Base-by-base conservation (phyloP, 2,797 vertebrate species). In the Philypnodon macrostomus region DNA sequence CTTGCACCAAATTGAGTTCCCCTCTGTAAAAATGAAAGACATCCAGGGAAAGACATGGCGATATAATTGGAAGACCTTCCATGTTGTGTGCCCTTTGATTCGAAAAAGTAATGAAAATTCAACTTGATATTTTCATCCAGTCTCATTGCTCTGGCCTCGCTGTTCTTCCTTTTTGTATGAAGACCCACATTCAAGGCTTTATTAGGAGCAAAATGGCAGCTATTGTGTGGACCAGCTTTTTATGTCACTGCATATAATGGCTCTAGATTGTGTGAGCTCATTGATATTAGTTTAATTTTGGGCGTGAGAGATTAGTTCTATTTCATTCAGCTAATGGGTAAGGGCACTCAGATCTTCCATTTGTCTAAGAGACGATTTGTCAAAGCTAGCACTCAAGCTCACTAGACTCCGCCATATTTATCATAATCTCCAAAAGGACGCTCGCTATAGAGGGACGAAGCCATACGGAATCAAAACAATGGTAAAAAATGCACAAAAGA, bases 1-100 rank as follows among this genome's bases (percentile, higher is more conserved):
- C n/a, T n/a, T n/a, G n/a, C n/a, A n/a, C n/a, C 46, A 63, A 52
- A 85, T 84, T 81, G 69, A 85, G 79, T 83, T 81, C 65, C 59
- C 58, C 63, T 11, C 53, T 67, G 39, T 41, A 72, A 80, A n/a
- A 83, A 67, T 71, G 65, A 81, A 79, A 78, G 52, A 51, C 56
- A 60, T 65, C 44, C 70, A 61, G 62, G 55, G 70, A 62, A 51
- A 79, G 60, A 66, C 67, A 46, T 8, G 33, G 62, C 37, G 13
- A 35, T 18, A 62, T 83, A 85, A 84, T 86, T 81, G 77, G 66
- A 4, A 3, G 55, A 51, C 48, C 48, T 36, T 62, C 58, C 70
- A 61, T 71, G 73, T 64, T 83, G 77, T 62, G 48, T 74, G 70
- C 48, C 61, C 73, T 85, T 41, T 81, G 85, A 77, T 81, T 80